A percentile compares a stretch with the other conserved stretches of the same genome.
phyloP scores from a whole-genome alignment of 2,888 invertebrate species.

The Nematopogon swammerdamellus region DNA sequence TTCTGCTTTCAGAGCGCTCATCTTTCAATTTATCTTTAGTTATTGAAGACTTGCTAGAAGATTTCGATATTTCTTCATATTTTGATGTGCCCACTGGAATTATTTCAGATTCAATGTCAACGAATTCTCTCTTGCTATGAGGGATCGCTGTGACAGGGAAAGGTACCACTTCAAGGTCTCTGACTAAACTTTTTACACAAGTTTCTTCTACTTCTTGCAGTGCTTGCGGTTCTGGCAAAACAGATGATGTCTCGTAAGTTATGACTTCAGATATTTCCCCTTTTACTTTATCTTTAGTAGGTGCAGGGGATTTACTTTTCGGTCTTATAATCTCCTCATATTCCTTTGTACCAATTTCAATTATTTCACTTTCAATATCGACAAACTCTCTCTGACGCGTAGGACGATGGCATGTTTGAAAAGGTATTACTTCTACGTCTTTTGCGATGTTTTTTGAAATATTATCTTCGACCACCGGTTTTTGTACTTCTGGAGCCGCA shows the following conservation, averaged over 20 bases:
- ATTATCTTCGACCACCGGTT: constrained; percentile 25
- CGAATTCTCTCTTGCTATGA: constrained; percentile 46
- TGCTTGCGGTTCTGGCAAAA: constrained; percentile 10
- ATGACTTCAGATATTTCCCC: constrained; percentile 17
- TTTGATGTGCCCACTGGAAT: constrained; percentile 39
- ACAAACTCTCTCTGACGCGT: constrained; percentile 39
- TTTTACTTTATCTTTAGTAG: constrained; percentile 19
- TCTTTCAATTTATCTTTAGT: constrained; percentile 34
- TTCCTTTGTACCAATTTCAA: constrained; percentile 39
- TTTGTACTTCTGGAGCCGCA: constrained; percentile 20
- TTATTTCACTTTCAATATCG: constrained; percentile 48
- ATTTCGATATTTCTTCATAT: constrained; percentile 49
- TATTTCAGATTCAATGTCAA: constrained; percentile 45
- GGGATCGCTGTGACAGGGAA: constrained; percentile 43
- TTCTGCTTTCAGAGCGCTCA: constrained; percentile 38
- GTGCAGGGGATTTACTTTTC: constrained; percentile 38
- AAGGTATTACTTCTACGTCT: constrained; percentile 32
- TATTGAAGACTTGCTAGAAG: constrained; percentile 49
- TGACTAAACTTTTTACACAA: constrained; percentile 31
- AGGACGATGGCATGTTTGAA: constrained; percentile 35
- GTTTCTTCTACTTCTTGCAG: constrained; percentile 24
- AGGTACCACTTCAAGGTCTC: constrained; percentile 38
- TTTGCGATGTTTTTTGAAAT: constrained; percentile 19
- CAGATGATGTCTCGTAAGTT: neutral
- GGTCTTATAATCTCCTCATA: constrained; percentile 38